These are phyloP conservation scores for Agraylea sexmaculata DNA, from an alignment of 1,140 invertebrate genomes.

Conservation along the genomic window DNA sequence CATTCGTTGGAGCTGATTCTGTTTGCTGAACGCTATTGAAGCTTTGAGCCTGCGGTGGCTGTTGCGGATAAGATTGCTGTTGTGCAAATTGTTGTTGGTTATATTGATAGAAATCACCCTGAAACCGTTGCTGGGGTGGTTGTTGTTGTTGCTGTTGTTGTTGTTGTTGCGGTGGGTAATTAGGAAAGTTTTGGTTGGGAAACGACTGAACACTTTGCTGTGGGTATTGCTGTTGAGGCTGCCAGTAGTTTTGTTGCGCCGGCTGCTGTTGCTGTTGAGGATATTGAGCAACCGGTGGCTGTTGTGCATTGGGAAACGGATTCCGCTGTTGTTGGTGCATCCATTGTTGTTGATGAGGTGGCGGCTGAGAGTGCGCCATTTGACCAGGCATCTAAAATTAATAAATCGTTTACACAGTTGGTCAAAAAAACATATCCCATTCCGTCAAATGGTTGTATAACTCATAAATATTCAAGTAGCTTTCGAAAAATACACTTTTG, in stretches of 20 bases:
- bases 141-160: slow-evolving; percentile 1
- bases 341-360: slow-evolving; percentile 25
- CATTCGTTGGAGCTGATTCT: slow-evolving; percentile 28
- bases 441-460: too few species aligned
- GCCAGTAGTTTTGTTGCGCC: slow-evolving; percentile 23
- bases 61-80: slow-evolving; percentile 9
- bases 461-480: too few species aligned
- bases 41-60: slow-evolving; percentile 27
- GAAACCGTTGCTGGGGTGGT: not conserved
- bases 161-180: not conserved
- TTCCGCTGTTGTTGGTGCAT: slow-evolving; percentile 18
- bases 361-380: not conserved
- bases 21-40: slow-evolving; percentile 32
- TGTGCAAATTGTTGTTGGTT: slow-evolving; percentile 15
- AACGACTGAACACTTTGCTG: slow-evolving; percentile 17
- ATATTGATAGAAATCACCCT: slow-evolving; percentile 17
- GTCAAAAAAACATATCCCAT: too few species aligned
- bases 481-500: too few species aligned
- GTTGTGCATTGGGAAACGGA: slow-evolving; percentile 20
- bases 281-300: slow-evolving; percentile 21
- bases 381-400: too few species aligned
- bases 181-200: slow-evolving; percentile 10
- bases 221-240: slow-evolving; percentile 28
- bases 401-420: too few species aligned
- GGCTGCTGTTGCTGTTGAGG: slow-evolving; percentile 24